These are phyloP conservation scores for Drosophila hydei DNA, from an alignment of 1,140 invertebrate genomes.

Conservation along the genomic window DNA sequence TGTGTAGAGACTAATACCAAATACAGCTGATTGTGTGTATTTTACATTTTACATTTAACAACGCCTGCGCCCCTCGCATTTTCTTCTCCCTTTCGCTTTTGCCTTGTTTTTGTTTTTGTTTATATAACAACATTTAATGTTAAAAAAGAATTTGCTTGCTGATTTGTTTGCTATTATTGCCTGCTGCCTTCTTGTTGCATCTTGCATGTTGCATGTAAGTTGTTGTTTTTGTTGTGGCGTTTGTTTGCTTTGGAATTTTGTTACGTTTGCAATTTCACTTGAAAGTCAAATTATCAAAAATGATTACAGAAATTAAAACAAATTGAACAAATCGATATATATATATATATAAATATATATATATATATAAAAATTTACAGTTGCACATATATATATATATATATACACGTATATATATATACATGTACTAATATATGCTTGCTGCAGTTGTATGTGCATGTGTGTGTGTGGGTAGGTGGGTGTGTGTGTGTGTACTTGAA, in stretches of 20 bases:
- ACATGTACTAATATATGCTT: constrained; percentile 10
- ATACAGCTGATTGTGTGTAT: constrained; percentile 26
- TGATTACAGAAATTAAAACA: constrained; percentile 30
- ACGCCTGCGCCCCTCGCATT: background rate
- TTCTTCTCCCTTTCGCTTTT: background rate
- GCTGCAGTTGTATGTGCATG: constrained; percentile 25
- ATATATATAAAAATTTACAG: background rate
- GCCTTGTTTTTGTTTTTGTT: background rate
- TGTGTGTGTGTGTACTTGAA: constrained; percentile 24
- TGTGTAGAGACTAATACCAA: constrained; percentile 21
- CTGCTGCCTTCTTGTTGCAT: constrained; percentile 1
- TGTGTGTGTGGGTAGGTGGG: constrained; percentile 4
- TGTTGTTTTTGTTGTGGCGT: background rate
- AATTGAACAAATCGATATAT: constrained; percentile 31
- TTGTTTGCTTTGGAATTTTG: constrained; percentile 24
- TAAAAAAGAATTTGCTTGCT: constrained; percentile 3
- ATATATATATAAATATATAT: background rate
- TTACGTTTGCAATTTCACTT: constrained; percentile 27
- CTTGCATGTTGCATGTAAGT: background rate
- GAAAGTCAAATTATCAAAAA: constrained; percentile 24
- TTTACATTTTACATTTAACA: constrained; percentile 30
- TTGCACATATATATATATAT: background rate
- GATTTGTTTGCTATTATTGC: constrained; percentile 25
- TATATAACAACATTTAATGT: background rate
- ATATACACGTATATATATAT: background rate